Conservation (phyloP, 2,888 invertebrate genomes). For the Acanthoscelides obtectus region DNA sequence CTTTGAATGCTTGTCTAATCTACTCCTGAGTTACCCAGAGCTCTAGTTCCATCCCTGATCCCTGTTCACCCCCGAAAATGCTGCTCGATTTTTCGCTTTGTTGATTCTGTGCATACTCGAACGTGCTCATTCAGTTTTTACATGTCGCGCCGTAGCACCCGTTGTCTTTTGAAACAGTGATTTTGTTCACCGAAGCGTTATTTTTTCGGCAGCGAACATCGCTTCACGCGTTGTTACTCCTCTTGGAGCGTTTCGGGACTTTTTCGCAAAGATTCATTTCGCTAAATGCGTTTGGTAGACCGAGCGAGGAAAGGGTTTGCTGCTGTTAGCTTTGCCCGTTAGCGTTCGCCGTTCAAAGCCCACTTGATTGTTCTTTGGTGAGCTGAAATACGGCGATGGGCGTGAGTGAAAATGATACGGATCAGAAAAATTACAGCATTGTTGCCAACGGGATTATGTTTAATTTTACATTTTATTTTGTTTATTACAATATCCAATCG, state of each 20-base stretch:
- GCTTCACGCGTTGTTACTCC: not conserved
- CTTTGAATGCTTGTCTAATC: no score
- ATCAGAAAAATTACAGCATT: no score
- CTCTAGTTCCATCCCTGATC: no score
- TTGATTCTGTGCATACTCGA: not conserved
- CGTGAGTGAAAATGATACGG: no score
- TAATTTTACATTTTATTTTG: no score
- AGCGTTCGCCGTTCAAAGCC: not conserved
- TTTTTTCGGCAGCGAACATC: not conserved
- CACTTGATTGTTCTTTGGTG: no score
- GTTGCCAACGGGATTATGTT: no score
- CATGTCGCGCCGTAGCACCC: not conserved
- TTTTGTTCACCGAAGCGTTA: not conserved
- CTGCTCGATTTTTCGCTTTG: not conserved
- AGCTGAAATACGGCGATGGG: no score
- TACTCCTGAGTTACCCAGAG: no score
- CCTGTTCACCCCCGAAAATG: no score
- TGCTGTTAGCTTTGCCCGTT: not conserved
- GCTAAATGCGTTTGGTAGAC: not conserved
- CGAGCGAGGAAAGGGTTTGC: not conserved
- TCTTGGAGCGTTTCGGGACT: not conserved
- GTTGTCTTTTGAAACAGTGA: not conserved
- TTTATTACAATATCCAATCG: no score
- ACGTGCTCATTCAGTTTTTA: not conserved
- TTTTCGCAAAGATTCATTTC: not conserved